Base-by-base conservation (phyloP, 37 sponge, comb jelly and placozoan genomes). In the Chondrilla cf. caribensis region DNA sequence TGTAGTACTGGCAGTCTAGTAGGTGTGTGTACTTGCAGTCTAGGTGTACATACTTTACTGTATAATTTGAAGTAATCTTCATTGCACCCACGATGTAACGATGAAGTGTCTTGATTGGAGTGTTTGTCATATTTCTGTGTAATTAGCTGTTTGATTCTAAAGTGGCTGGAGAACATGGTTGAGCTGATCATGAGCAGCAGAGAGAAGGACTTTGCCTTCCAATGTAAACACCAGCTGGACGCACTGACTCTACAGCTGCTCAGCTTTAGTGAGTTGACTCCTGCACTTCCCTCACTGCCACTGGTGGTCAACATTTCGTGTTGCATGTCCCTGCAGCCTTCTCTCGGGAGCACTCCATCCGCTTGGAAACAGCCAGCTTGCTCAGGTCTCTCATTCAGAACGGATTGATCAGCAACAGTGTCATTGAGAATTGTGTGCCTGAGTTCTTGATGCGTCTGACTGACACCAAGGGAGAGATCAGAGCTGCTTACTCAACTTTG, bases 401-500 rank as follows among this genome's bases (percentile, higher is more conserved):
- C 41, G 58, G 73, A 24, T 65, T 89, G 7, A 54, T 93, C 73
- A 89, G 86, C 72, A 83, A 81, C 41, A 18, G 58, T 54, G 86
- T 84, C 24, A 82, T 90, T 44, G 82, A 37, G 70, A 90, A 87
- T 54, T 87, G 90, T 82, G 84, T 92, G 2, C 93, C 93, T 6
- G 93, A 92, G 86, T 86, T 84, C 47, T 54, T 92, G 54, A 80
- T 92, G 82, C 77, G 93, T 42, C 70, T 92, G 68, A 81, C 86
- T 58, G 93, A 92, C 86, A 92, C 93, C 8, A 79, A 80, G 54
- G 93, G 93, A 21, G 93, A 92, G 78, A 92, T 92, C 22, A 60
- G 93, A 54, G 93, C 93, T 18, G 93, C 89, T 22, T 92, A 92
- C 89, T 92, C 93, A n/a, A 83, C 93, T 0, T 86, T 92, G 7